Base-by-base conservation (phyloP, 2,113 vertebrate species). In the Mirounga angustirostris region DNA sequence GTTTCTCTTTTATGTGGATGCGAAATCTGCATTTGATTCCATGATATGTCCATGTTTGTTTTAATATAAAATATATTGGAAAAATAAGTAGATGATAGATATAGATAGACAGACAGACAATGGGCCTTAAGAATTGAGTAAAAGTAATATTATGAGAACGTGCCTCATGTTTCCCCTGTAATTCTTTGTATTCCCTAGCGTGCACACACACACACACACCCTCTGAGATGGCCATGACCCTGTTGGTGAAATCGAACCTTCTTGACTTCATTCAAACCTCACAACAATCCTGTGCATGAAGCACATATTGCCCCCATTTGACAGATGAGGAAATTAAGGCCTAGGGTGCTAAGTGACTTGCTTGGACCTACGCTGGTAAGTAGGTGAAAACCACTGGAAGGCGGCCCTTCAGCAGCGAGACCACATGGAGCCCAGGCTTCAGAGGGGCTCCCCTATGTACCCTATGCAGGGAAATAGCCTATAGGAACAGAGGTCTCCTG, bases 221-320 rank as follows among this genome's bases (percentile, higher is more conserved):
- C 52, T 12, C 24, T 2, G 5, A 24, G 65, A n/a, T 0, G 33
- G 1, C 33, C 43, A 13, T 1, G n/a, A 36, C 18, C 36, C 28
- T 22, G 15, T 43, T 10, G 36, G 84, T 54, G 36, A 81, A 76
- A 36, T 0, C 3, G 11, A n/a, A 13, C 36, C 21, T 0, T 1
- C 19, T 8, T 36, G 21, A 50, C 12, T 52, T 36, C 16, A 13
- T 50, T 11, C 9, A 59, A 50, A 26, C 58, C 74, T 54, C 63
- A 24, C 12, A 0, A 7, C 24, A 0, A 2, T 43, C 54, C 1
- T 19, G 59, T 13, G 21, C 3, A 5, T 24, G 7, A 33, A 46
- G 12, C 5, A 18, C 0, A 2, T 8, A 1, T 19, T 10, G 5
- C 24, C 30, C 16, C 28, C 76, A 54, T 11, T 33, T 52, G 54